These are phyloP conservation scores for Bilobella aurantiaca DNA, from an alignment of 1,140 invertebrate genomes.

Conservation along the genomic window DNA sequence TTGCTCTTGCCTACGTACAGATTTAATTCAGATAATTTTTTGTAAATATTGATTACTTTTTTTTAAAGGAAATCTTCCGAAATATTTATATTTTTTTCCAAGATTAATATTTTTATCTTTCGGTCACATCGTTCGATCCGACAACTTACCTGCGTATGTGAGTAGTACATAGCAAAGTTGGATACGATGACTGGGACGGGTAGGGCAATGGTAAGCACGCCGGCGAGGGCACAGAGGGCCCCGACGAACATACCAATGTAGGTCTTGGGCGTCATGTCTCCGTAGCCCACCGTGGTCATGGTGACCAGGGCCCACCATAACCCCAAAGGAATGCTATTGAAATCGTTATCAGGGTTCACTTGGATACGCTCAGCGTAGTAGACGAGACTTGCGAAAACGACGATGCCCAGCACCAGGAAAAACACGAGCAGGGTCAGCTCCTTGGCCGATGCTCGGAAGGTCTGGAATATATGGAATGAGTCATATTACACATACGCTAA, in stretches of 20 bases:
- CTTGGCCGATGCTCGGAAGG: constrained; percentile 94
- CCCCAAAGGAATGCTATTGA: constrained; percentile 82
- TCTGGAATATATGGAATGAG: constrained; percentile 44
- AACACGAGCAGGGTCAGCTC: constrained; percentile 91
- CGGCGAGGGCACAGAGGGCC: constrained; percentile 85
- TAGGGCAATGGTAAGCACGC: constrained; percentile 90
- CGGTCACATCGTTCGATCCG: too few relatives aligned
- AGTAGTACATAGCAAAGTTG: constrained; percentile 98
- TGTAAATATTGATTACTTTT: too few relatives aligned
- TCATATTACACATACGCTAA: too few relatives aligned
- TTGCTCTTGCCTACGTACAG: constrained; percentile 86
- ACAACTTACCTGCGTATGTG: constrained; percentile 72
- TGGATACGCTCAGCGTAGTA: constrained; percentile 91
- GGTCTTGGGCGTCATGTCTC: constrained; percentile 89
- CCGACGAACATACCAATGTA: constrained; percentile 93
- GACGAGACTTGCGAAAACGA: constrained; percentile 91
- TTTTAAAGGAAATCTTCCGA: too few relatives aligned
- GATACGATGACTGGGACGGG: constrained; percentile 96
- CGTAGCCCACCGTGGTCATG: constrained; percentile 97
- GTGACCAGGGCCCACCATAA: constrained; percentile 99
- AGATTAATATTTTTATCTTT: too few relatives aligned
- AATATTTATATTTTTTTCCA: too few relatives aligned
- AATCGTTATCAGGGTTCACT: constrained; percentile 56
- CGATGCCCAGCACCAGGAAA: constrained; percentile 90
- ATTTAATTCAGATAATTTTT: too few relatives aligned